phyloP scores from a whole-genome alignment of 2,888 invertebrate species.

The Melitaea athalia region DNA sequence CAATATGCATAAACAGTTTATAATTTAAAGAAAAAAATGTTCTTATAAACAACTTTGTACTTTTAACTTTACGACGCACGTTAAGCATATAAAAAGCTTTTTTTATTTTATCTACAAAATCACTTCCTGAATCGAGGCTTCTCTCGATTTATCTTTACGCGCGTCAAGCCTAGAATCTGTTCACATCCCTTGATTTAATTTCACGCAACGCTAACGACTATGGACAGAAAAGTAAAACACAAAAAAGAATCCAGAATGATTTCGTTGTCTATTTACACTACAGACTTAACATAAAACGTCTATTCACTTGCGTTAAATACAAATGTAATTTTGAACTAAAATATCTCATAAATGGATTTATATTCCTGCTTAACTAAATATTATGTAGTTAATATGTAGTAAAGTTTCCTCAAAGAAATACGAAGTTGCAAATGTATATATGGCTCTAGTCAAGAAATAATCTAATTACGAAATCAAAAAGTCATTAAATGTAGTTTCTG shows the following conservation, averaged over 20 bases:
- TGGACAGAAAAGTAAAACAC: constrained; percentile 19
- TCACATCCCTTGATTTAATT: constrained; percentile 35
- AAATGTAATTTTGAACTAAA: neutral
- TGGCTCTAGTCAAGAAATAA: too few relatives aligned
- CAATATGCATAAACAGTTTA: too few relatives aligned
- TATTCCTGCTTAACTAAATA: neutral
- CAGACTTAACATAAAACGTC: neutral
- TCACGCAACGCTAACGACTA: constrained; percentile 28
- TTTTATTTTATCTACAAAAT: constrained; percentile 7
- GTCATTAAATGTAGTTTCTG: too few relatives aligned
- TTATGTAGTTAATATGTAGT: too few relatives aligned
- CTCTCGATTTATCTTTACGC: constrained; percentile 22
- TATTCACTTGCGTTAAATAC: neutral
- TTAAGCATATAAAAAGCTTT: neutral
- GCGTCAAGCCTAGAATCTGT: constrained; percentile 21
- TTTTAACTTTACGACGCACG: neutral
- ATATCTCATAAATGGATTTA: neutral
- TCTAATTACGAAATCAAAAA: too few relatives aligned
- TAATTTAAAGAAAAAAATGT: too few relatives aligned
- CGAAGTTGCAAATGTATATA: neutral
- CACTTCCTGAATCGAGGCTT: constrained; percentile 10
- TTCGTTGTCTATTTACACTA: neutral
- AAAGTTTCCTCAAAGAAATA: too few relatives aligned
- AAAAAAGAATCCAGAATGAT: constrained; percentile 9
- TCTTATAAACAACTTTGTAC: too few relatives aligned